Base-by-base conservation (phyloP, 2,888 invertebrate genomes). In the Chrysomela aeneicollis region DNA sequence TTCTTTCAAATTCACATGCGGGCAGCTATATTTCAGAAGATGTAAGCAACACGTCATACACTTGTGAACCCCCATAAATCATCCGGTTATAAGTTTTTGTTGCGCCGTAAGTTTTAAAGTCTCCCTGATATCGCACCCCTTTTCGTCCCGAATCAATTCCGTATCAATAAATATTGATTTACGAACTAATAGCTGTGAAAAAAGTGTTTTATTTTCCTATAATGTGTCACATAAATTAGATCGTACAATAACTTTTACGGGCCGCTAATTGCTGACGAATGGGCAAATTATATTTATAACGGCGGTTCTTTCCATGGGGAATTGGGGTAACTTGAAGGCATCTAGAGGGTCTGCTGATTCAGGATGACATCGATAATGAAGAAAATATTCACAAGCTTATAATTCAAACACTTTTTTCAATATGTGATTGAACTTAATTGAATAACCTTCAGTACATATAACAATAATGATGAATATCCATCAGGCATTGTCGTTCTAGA, bases 151-250 rank as follows among this genome's bases (percentile, higher is more conserved):
- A 75, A 78, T 78, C 79, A 78, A 79, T 80, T 78, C 76, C 77
- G 73, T 73, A 71, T 76, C 79, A 76, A 80, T 80, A 80, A 80
- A 79, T 79, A 78, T 78, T 80, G 80, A 80, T 80, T 80, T 80
- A 80, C 80, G 79, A 73, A 80, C 78, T 79, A 76, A 77, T 76
- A 70, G 76, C 73, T 70, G 72, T 70, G 72, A 74, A 77, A 74
- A 77, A 79, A 79, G 78, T 79, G 74, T 77, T 79, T 80, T 79
- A 80, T 80, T 80, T 79, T 73, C 76, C 78, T 77, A 79, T 80
- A 79, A 79, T 72, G 73, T 73, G 79, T 78, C 79, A 76, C 77
- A 78, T 79, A 79, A 79, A 79, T 79, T 73, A 55, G 21, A 57
- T 42, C 63, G 65, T 63, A 71, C 70, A 71, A 69, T 69, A 55